Conservation (phyloP, 2,888 invertebrate species). For the Mermis nigrescens region DNA sequence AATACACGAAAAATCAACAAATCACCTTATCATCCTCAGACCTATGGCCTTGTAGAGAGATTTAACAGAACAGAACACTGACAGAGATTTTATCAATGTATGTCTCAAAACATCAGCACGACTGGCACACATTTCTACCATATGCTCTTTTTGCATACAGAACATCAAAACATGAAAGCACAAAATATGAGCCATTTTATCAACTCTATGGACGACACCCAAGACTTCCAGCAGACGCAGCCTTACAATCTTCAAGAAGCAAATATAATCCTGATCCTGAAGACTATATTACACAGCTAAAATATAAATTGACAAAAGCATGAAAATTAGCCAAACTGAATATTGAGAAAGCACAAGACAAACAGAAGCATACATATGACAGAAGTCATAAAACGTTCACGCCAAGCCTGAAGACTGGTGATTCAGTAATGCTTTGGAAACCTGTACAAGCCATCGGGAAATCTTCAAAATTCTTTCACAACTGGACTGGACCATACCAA, state of each 20-base stretch:
- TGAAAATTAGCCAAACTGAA: too few relatives aligned
- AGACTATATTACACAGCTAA: too few relatives aligned
- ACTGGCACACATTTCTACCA: constrained; percentile 4
- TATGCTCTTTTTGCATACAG: constrained; percentile 7
- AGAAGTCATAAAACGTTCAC: too few relatives aligned
- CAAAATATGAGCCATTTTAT: constrained; percentile 4
- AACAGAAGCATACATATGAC: too few relatives aligned
- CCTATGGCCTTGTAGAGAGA: constrained; percentile 6
- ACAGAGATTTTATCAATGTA: constrained; percentile 6
- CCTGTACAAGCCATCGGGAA: too few relatives aligned
- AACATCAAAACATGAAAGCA: background rate
- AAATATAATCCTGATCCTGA: background rate
- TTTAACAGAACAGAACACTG: constrained; percentile 10
- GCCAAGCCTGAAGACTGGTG: too few relatives aligned
- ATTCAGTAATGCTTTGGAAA: too few relatives aligned
- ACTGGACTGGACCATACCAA: too few relatives aligned
- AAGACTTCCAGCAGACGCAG: constrained; percentile 4
- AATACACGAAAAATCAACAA: constrained; percentile 4
- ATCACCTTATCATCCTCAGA: constrained; percentile 5
- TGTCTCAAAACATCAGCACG: constrained; percentile 2
- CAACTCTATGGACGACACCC: constrained; percentile 8
- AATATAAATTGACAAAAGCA: too few relatives aligned
- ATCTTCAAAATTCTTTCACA: too few relatives aligned
- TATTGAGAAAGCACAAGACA: too few relatives aligned
- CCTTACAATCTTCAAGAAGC: background rate